Conservation (phyloP, 1,140 invertebrate species). For the Conus betulinus region DNA sequence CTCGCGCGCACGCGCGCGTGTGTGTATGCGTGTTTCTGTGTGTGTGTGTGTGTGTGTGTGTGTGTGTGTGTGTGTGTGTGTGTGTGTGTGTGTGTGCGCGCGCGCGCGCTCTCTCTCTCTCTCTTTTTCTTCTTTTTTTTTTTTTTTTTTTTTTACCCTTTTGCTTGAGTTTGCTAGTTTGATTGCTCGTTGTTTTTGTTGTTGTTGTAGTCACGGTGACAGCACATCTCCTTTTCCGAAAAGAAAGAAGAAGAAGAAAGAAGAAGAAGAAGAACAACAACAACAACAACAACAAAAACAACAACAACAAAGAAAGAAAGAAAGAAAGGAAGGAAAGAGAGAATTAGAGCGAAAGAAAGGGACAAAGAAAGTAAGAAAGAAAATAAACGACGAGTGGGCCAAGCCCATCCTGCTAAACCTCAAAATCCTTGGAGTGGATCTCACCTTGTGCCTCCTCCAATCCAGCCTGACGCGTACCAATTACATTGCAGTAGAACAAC, state of each 20-base stretch:
- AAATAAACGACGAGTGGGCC: neutral
- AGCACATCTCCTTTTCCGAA: neutral
- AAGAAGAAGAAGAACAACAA: neutral
- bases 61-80: conserved; percentile 13
- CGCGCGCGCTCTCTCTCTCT: no score
- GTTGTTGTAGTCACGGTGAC: no score
- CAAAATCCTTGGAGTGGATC: no score
- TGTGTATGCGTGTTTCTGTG: neutral
- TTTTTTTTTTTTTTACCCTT: no score
- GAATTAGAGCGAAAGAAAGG: neutral
- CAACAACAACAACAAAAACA: neutral
- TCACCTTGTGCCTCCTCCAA: no score
- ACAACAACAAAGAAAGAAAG: neutral
- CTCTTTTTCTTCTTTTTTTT: no score
- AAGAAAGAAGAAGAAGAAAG: neutral
- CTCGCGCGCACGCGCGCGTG: no score
- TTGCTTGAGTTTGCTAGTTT: no score
- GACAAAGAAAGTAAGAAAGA: conserved; percentile 4
- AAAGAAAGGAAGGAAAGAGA: neutral
- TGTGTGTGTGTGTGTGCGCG: neutral
- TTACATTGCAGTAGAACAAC: no score
- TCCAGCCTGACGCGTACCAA: no score
- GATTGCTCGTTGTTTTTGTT: no score
- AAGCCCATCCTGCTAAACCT: no score
- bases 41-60: conserved; percentile 13